These are phyloP conservation scores for Agapornis canus DNA, from an alignment of 2,797 vertebrate genomes.

Conservation along the genomic window DNA sequence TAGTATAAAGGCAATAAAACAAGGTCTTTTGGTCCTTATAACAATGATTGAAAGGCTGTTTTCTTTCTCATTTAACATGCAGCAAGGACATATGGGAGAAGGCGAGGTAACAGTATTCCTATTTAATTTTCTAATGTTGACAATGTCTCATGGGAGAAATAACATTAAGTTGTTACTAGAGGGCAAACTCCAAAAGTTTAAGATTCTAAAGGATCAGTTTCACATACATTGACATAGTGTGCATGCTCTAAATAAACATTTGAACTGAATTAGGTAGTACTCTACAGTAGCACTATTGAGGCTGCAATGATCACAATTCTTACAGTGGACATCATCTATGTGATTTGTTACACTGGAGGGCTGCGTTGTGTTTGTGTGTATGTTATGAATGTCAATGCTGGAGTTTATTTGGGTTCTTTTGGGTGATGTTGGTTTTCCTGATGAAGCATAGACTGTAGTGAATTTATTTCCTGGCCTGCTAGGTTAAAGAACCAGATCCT, in stretches of 20 bases:
- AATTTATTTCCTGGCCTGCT: not conserved
- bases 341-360: not conserved
- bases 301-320: not conserved
- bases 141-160: conserved; percentile 75
- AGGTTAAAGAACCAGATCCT: not conserved
- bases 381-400: not conserved
- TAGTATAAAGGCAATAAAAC: conserved; percentile 71
- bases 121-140: conserved; percentile 82
- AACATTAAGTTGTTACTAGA: conserved; percentile 47
- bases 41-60: conserved; percentile 85
- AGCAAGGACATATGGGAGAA: conserved; percentile 99
- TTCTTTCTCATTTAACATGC: conserved; percentile 94
- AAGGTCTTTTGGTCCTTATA: conserved; percentile 77
- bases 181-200: conserved; percentile 38
- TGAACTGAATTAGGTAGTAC: not conserved
- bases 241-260: conserved; percentile 59
- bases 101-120: conserved; percentile 94
- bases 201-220: conserved; percentile 14
- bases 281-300: not conserved
- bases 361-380: conserved; percentile 16
- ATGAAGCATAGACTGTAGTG: not conserved
- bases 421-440: not conserved
- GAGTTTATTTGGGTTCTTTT: not conserved
- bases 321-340: not conserved
- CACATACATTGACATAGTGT: not conserved